phyloP scores from a whole-genome alignment of 2,113 vertebrate species.

The Paramormyrops kingsleyae region DNA sequence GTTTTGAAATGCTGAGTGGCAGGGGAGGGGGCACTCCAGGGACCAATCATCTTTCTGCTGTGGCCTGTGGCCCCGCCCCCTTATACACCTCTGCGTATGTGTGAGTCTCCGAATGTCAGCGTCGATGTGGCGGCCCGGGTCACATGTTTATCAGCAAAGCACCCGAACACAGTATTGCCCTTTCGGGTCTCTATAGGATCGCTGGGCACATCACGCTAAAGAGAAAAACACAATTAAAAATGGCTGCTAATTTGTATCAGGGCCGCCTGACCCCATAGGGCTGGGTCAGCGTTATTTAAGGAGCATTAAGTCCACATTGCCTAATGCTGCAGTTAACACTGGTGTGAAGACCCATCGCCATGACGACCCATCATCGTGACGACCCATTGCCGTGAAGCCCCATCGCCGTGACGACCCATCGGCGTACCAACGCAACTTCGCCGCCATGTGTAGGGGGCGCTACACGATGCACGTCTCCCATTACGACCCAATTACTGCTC shows the following conservation, averaged over 20 bases:
- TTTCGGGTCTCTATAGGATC: slow-evolving; percentile 63
- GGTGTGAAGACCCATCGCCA: slow-evolving; percentile 9
- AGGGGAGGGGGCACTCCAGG: too few species aligned
- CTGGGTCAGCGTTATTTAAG: slow-evolving; percentile 28
- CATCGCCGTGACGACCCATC: slow-evolving; percentile 3
- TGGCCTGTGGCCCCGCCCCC: background rate
- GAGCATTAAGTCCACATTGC: slow-evolving; percentile 33
- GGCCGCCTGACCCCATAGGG: slow-evolving; percentile 52
- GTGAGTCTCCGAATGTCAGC: background rate
- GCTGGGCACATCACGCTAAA: slow-evolving; percentile 58
- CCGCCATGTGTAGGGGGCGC: background rate
- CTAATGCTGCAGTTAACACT: slow-evolving; percentile 39
- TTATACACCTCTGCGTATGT: background rate
- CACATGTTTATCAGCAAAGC: slow-evolving; percentile 59
- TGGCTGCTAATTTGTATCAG: slow-evolving; percentile 66
- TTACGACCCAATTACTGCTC: background rate
- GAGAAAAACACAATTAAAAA: slow-evolving; percentile 70
- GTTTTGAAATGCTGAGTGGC: background rate
- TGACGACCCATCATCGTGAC: background rate
- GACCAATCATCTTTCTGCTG: background rate
- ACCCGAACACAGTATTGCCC: slow-evolving; percentile 60
- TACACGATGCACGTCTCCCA: background rate
- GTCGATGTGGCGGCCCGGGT: slow-evolving; percentile 34
- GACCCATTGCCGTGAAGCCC: background rate
- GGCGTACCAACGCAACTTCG: background rate